Evolutionary conservation across 2,888 invertebrate species (phyloP), one percentile per base, ranked within the genome.

Genomic region (Cotesia congregata): DNA sequence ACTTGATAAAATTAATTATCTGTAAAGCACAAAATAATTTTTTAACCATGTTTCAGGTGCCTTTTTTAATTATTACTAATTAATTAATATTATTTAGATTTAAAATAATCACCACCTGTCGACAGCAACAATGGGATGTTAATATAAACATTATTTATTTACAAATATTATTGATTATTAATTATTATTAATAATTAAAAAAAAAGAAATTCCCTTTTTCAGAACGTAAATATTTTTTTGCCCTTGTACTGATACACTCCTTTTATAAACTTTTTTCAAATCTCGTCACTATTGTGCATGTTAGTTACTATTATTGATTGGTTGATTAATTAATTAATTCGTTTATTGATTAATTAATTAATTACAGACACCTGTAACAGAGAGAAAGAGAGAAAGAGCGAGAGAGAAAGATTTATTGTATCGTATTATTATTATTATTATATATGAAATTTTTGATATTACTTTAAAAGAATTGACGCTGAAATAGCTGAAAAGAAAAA

Each of bases 71-170:
- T 69, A 68, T 70, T 74, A 12, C 12, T 50, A 50, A 50, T 50
- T 50, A 50, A 50, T 50, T 50, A 50, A 12, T 50, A 50, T 12
- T 50, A 59, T 74, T 68, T 78, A 79, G 74, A 80, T 78, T 78
- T 80, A 76, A 75, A 71, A 60, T 79, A 81, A 82, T 81, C 80
- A 82, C 80, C 81, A 80, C 80, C 80, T 76, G 81, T 80, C 80
- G 79, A 80, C 79, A 76, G 80, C 79, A 78, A 72, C 78, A 76
- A 78, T 62, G 69, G 74, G 72, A 78, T 77, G 74, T 30, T 30
- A 65, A 69, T 79, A 77, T 74, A 50, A 50, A 50, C 4, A 50
- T 50, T 50, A 50, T 9, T 20, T 20, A 20, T 20, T 20, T 50
- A 50, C 12, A 50, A 50, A 9, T 9, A 12, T 9, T 9, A 50